Evolutionary conservation across 2,888 invertebrate genomes (phyloP).

Genomic region (Eupeodes luniger): DNA sequence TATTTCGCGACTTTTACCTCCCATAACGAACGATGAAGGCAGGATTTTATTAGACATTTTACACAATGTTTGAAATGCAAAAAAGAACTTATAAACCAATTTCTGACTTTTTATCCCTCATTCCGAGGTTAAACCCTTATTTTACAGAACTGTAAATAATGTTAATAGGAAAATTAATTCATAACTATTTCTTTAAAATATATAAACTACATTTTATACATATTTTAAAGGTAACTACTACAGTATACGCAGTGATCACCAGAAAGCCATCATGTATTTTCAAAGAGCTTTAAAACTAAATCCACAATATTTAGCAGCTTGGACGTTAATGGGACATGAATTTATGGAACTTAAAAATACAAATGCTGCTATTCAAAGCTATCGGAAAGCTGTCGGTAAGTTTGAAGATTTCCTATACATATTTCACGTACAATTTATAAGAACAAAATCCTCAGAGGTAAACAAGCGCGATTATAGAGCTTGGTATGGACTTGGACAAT

Average conservation of each 20-base stretch:
- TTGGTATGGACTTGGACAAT: slow-evolving; percentile 99
- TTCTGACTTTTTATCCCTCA: too few species aligned
- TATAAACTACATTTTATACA: background rate
- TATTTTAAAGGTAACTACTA: slow-evolving; percentile 94
- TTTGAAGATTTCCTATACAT: background rate
- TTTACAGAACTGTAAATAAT: too few species aligned
- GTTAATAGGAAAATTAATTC: too few species aligned
- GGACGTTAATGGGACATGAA: slow-evolving; percentile 99
- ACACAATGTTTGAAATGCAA: too few species aligned
- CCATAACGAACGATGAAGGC: too few species aligned
- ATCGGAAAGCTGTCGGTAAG: slow-evolving; percentile 96
- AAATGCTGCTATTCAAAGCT: slow-evolving; percentile 99
- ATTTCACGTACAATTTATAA: background rate
- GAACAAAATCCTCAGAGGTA: slow-evolving; percentile 88
- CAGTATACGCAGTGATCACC: slow-evolving; percentile 97
- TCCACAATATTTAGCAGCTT: slow-evolving; percentile 96
- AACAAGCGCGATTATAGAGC: slow-evolving; percentile 97
- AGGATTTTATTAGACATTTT: too few species aligned
- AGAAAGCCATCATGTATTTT: slow-evolving; percentile 98
- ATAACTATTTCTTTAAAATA: too few species aligned
- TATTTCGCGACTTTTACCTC: too few species aligned
- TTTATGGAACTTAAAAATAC: slow-evolving; percentile 99
- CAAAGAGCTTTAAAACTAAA: slow-evolving; percentile 96
- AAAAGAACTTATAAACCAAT: too few species aligned
- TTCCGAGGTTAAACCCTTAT: too few species aligned